Evolutionary conservation across 2,888 invertebrate genomes (phyloP).

Genomic region (Ennomos erosarius): DNA sequence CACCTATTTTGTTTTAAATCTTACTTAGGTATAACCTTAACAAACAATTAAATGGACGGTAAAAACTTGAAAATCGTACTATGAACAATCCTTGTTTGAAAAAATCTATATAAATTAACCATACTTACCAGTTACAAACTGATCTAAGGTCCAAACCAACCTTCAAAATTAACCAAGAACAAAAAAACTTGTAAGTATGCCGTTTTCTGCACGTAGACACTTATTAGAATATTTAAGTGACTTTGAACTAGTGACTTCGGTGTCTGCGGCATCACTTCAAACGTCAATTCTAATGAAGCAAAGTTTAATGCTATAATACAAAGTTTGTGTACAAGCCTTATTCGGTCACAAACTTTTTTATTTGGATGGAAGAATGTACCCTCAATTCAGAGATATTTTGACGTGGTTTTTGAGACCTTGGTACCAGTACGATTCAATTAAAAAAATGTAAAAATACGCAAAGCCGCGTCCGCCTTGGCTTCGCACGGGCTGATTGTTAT

Average conservation of each 20-base stretch:
- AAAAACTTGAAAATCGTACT: not conserved
- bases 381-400: too few relatives aligned
- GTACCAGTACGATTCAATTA: too few relatives aligned
- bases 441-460: too few relatives aligned
- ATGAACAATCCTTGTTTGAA: slow-evolving; percentile 1
- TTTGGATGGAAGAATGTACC: too few relatives aligned
- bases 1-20: too few relatives aligned
- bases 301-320: slow-evolving; percentile 6
- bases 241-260: slow-evolving; percentile 21
- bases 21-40: not conserved
- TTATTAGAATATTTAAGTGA: slow-evolving; percentile 2
- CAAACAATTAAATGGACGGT: not conserved
- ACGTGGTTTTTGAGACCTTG: too few relatives aligned
- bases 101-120: not conserved
- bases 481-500: too few relatives aligned
- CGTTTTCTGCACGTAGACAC: slow-evolving; percentile 13
- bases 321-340: not conserved
- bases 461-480: too few relatives aligned
- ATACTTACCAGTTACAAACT: slow-evolving; percentile 1
- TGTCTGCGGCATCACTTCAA: slow-evolving; percentile 15
- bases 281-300: slow-evolving; percentile 10
- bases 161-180: not conserved
- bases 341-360: too few relatives aligned
- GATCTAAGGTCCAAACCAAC: too few relatives aligned
- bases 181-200: slow-evolving; percentile 5